Conservation (phyloP, 1,140 invertebrate genomes). For the Sycobia sp. region DNA sequence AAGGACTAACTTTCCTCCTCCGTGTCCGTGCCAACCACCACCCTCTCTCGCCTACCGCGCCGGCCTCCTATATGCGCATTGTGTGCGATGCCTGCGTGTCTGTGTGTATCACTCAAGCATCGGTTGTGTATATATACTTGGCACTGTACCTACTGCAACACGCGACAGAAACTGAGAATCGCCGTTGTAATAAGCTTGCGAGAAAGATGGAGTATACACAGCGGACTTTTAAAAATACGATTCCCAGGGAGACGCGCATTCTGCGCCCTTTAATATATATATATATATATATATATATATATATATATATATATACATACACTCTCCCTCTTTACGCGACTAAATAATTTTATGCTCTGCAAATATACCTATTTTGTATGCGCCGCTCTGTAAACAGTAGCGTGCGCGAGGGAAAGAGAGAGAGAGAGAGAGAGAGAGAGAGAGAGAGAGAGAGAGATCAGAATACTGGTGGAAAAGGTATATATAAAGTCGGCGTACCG, state of each 20-base stretch:
- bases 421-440: too few relatives aligned
- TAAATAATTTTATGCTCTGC: constrained; percentile 33
- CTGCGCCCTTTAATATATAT: too few relatives aligned
- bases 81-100: neutral
- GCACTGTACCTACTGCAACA: too few relatives aligned
- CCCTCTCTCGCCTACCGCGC: constrained; percentile 8
- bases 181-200: too few relatives aligned
- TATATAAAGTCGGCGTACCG: too few relatives aligned
- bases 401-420: neutral
- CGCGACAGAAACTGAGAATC: too few relatives aligned
- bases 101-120: neutral
- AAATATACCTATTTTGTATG: constrained; percentile 34
- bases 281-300: too few relatives aligned
- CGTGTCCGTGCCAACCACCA: neutral
- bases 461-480: too few relatives aligned
- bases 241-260: constrained; percentile 21
- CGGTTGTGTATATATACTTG: too few relatives aligned
- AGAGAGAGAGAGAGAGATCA: too few relatives aligned
- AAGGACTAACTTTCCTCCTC: constrained; percentile 18
- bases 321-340: neutral
- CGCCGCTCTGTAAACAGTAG: constrained; percentile 8
- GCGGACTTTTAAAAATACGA: constrained; percentile 32
- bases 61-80: neutral
- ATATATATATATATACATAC: too few relatives aligned
- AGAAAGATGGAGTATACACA: neutral